Base-by-base conservation (phyloP, 2,888 invertebrate genomes). In the Taphrorychus bicolor region DNA sequence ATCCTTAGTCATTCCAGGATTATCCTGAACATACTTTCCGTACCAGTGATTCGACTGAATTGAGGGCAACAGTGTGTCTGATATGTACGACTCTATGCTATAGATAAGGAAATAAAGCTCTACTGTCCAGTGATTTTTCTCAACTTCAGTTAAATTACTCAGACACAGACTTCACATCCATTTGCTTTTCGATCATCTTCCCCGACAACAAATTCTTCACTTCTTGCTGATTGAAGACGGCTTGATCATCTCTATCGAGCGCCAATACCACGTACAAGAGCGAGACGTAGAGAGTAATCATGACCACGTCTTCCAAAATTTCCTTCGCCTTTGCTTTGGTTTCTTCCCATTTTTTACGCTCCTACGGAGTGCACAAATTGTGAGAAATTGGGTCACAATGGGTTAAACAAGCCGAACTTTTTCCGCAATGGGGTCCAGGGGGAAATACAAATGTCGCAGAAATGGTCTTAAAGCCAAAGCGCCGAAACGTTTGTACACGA, bases 31-130 rank as follows among this genome's bases (percentile, higher is more conserved):
- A 53, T 66, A 77, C 24, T 69, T 73, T 11, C 73, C 76, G 54
- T 79, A 79, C 77, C 77, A 79, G 16, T 69, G 69, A 2, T 45
- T 60, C 1, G 75, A 72, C 51, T 79, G 78, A 41, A 76, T 49
- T 5, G 73, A 67, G 2, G 68, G 70, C 16, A 78, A 69, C 0
- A 78, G 59, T 5, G 74, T 74, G 1, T 67, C 21, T 17, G 69
- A 53, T 16, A 76, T 41, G 57, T 75, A 77, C 4, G 60, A 56
- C 54, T 72, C 57, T 4, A 76, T 70, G 7, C 76, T 77, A 57
- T n/a, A 75, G 73, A 23, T 24, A 7, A 51, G n/a, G n/a, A 17
- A 51, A 51, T 51, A n/a, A n/a, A n/a, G n/a, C n/a, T n/a, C n/a
- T n/a, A n/a, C n/a, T n/a, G n/a, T n/a, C n/a, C n/a, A n/a, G n/a